A percentile compares a stretch with the other conserved stretches of the same genome.
These are phyloP conservation scores for Argyresthia goedartella DNA, from an alignment of 2,888 invertebrate species.

Conservation along the genomic window DNA sequence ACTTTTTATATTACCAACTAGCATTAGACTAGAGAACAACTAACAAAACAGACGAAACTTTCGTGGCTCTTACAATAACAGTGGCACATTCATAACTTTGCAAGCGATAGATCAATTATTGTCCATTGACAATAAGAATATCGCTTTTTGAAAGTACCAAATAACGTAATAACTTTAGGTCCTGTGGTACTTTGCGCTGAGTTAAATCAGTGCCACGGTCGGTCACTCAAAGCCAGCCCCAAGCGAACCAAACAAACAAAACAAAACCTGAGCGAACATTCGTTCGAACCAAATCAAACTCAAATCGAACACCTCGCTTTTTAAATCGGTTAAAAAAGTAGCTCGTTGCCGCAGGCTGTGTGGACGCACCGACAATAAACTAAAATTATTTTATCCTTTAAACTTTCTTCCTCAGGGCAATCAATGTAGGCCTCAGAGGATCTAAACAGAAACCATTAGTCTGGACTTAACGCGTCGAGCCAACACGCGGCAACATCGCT, in stretches of 20 bases:
- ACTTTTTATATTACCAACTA: conserved; percentile 33
- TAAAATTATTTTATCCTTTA: neutral
- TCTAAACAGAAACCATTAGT: neutral
- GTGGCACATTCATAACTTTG: too few relatives aligned
- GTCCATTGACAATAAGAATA: too few relatives aligned
- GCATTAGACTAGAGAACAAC: conserved; percentile 63
- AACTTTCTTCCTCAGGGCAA: too few relatives aligned
- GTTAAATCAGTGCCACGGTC: too few relatives aligned
- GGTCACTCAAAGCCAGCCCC: conserved; percentile 25
- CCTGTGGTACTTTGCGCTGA: too few relatives aligned
- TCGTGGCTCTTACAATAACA: too few relatives aligned
- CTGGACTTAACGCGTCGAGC: neutral
- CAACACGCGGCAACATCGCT: neutral
- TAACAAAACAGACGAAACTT: conserved; percentile 24
- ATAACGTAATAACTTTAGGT: too few relatives aligned
- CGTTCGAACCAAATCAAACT: conserved; percentile 27
- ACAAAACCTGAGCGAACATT: conserved; percentile 30
- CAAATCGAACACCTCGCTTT: conserved; percentile 43
- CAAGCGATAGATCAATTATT: too few relatives aligned
- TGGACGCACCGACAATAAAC: neutral
- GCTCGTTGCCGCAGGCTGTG: neutral
- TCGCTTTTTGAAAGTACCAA: too few relatives aligned
- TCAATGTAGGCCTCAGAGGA: too few relatives aligned
- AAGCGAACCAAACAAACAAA: conserved; percentile 32
- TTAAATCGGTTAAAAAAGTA: conserved; percentile 21